Percentiles rank a stretch among this genome's conserved stretches.
These are phyloP conservation scores for Xestia sexstrigata DNA, from an alignment of 2,888 invertebrate species.

Conservation along the genomic window DNA sequence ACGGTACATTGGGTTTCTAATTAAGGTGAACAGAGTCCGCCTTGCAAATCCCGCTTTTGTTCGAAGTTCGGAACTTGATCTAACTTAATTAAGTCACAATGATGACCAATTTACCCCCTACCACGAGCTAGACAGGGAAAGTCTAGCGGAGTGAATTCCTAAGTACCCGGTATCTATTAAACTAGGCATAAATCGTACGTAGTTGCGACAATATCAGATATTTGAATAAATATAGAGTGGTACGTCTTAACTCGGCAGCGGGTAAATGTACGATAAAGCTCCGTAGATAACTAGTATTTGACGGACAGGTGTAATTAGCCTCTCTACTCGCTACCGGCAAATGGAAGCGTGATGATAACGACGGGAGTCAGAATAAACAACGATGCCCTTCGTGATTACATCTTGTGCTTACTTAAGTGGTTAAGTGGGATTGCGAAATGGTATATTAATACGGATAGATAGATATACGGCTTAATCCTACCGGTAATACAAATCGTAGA, in stretches of 20 bases:
- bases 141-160: conserved; percentile 60
- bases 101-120: conserved; percentile 59
- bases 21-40: conserved; percentile 34
- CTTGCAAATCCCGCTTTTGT: conserved; percentile 47
- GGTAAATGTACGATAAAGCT: conserved; percentile 83
- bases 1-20: conserved; percentile 25
- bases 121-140: conserved; percentile 62
- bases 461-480: conserved; percentile 35
- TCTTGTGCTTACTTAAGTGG: conserved; percentile 76
- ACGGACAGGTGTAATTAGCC: conserved; percentile 88
- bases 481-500: conserved; percentile 26
- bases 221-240: conserved; percentile 69
- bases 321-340: conserved; percentile 77
- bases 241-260: conserved; percentile 68
- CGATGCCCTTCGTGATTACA: conserved; percentile 84
- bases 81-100: conserved; percentile 62
- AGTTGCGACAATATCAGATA: conserved; percentile 69
- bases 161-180: conserved; percentile 67
- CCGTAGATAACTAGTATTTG: conserved; percentile 80
- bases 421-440: conserved; percentile 80
- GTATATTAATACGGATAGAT: conserved; percentile 59
- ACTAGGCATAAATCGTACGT: conserved; percentile 68
- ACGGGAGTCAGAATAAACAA: conserved; percentile 80
- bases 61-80: conserved; percentile 52
- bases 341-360: conserved; percentile 80